Evolutionary conservation across 2,113 vertebrate species (phyloP), one percentile per base, ranked within the genome.

Genomic region (Atractosteus spatula): DNA sequence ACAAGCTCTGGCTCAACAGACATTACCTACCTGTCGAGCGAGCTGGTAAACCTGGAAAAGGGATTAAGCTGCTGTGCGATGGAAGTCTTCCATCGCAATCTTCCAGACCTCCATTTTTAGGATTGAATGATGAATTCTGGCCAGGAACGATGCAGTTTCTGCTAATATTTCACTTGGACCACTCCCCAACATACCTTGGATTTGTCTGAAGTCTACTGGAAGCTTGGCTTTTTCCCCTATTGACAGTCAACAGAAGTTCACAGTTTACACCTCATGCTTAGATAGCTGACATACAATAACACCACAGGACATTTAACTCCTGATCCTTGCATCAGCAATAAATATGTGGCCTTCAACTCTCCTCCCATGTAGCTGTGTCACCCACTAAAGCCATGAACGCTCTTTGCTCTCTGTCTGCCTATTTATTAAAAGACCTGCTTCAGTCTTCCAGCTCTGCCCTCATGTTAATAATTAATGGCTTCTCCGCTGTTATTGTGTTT

Each of bases 381-480:
- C 43, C 63, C 63, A 10, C 43, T 44, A 7, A 42, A 66, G 41
- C 43, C 41, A 66, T 66, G 47, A 51, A 51, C 47, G 5, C 47
- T 51, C 47, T 51, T 42, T 17, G 51, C 55, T 55, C 51, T 55
- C 10, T 69, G 16, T 42, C 64, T 57, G 14, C n/a, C 29, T 43
- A 51, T 44, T 62, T 62, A 62, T 68, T 62, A 59, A 73, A 73
- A 10, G 43, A 43, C 56, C 57, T 59, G 57, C 14, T 59, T 59
- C n/a, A 59, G 57, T 5, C 6, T n/a, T 73, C n/a, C 42, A 73
- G 65, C 64, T 73, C 55, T 59, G 71, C 8, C 65, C 41, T 12
- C 14, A 2, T 55, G 5, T 73, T 67, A 67, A 73, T 73, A 67
- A 73, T 57, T 59, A 45, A 73, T 62, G 17, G 65, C 8, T 51